Evolutionary conservation across 1,140 invertebrate genomes (phyloP), one percentile per base, ranked within the genome.

Genomic region (Pseudomyrmex sp.): DNA sequence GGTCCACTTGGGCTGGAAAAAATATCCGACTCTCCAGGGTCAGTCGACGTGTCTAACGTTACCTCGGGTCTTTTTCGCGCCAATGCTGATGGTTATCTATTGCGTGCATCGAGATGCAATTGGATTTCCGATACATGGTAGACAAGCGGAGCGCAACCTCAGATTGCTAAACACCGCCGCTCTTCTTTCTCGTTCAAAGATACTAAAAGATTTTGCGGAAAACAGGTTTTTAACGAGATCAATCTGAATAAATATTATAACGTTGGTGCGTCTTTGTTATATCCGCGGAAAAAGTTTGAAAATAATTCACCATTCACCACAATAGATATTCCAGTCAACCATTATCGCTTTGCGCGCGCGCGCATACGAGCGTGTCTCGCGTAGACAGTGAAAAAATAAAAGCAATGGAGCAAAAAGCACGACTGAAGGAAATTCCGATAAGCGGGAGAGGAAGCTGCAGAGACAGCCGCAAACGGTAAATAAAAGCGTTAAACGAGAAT

Each of bases 401-500:
- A 80, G 68, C 58, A 85, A 62, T 35, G 35, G 35, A 44, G 68
- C 58, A 58, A 54, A 56, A 82, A 82, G 63, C 72, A 44, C 54
- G 44, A 73, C 26, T 46, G 50, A 18, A 74, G 66, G 77, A 59
- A 76, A 83, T 80, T 70, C 76, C 76, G 76, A 72, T 80, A 72
- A 72, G 54, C 76, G 76, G 44, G 66, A 20, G 66, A 66, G 72
- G 82, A 83, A 83, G 72, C 56, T 46, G 66, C 54, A 48, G 85
- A 83, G 85, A 87, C 75, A 88, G 88, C 77, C 83, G 46, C 82
- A 79, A 84, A 89, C 84, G 90, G 92, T 93, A 93, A 93, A 93
- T 93, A 93, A 92, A 93, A 90, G 92, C 92, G 92, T 92, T 93
- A 92, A 93, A 93, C 93, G 91, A 93, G 91, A 93, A 93, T 93